Evolutionary conservation across 2,113 vertebrate genomes (phyloP), one percentile per base, ranked within the genome.

Genomic region (Maccullochella peelii): DNA sequence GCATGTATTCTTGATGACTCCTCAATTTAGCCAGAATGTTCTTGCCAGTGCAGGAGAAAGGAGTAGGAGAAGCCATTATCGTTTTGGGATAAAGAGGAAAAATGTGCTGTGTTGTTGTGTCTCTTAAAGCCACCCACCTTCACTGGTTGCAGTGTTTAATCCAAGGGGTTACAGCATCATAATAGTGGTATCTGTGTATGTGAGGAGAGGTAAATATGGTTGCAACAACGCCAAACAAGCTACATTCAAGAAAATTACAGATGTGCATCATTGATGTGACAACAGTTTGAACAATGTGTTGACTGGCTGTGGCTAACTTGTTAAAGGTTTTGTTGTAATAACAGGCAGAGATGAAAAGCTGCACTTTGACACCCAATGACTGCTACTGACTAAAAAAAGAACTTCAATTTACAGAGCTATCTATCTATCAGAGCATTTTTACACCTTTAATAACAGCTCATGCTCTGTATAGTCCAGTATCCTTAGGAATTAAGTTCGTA

Each of bases 61-160:
- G 4, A 18, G 20, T 10, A 40, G 58, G 49, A 8, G 47, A 23
- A 63, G 30, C 33, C 10, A 23, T 68, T 52, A 78, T 44, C 0
- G 2, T 7, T 4, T 16, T n/a, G 2, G 49, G 61, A 44, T 33
- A 15, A 55, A 58, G 25, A 68, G 25, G 25, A 33, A 74, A 54
- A 23, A 73, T 12, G 8, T 50, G 21, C 12, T 38, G 14, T 65
- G 57, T 18, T 70, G n/a, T 72, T 75, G 16, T 63, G 9, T 21
- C 38, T 84, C 52, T 67, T 73, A 49, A 73, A 81, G 70, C 36
- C 67, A 49, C 6, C 52, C 4, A 25, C 16, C 33, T 25, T 59
- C 10, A 15, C 18, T 49, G 25, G 18, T 20, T 27, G 0, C 15
- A 30, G 21, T 55, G 27, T 54, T 78, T 63, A 70, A 65, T 63